A percentile compares a stretch with the other conserved stretches of the same genome.
phyloP scores from a whole-genome alignment of 2,888 invertebrate species.

The Stenchaetothrips biformis region DNA sequence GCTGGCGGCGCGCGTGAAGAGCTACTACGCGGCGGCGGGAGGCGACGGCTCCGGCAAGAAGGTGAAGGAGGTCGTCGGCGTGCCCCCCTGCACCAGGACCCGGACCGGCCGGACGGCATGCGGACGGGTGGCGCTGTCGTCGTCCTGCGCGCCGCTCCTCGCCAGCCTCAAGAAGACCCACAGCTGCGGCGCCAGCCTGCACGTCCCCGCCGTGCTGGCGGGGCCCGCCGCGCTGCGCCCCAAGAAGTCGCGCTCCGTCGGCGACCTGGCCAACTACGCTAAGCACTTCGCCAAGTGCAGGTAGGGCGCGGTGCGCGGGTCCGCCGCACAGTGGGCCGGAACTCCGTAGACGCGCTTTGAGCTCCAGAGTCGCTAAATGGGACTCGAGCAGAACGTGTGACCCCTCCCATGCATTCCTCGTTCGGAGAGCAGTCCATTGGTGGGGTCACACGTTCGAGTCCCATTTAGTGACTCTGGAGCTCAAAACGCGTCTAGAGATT shows the following conservation, averaged over 20 bases:
- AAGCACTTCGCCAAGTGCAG: background rate
- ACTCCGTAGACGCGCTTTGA: no score
- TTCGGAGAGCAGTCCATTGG: no score
- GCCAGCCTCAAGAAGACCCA: slow-evolving; percentile 8
- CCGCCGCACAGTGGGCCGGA: no score
- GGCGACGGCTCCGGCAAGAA: slow-evolving; percentile 38
- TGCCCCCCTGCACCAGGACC: background rate
- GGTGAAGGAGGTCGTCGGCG: slow-evolving; percentile 31
- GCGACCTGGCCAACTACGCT: background rate
- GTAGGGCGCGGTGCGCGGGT: background rate
- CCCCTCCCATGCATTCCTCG: no score
- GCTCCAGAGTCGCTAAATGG: no score
- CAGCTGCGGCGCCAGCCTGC: background rate
- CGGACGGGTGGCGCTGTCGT: slow-evolving; percentile 35
- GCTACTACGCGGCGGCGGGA: slow-evolving; percentile 38
- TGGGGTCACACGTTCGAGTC: no score
- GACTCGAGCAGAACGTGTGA: no score
- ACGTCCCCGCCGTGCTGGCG: slow-evolving; percentile 36
- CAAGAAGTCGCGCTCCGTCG: slow-evolving; percentile 38
- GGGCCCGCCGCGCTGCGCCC: slow-evolving; percentile 38
- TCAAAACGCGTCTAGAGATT: no score
- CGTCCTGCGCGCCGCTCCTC: background rate
- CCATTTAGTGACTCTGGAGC: no score
- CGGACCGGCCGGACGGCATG: slow-evolving; percentile 28
- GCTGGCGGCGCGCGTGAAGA: slow-evolving; percentile 11